Conservation (phyloP, 1,140 invertebrate species). For the Aphaenogaster floridana region DNA sequence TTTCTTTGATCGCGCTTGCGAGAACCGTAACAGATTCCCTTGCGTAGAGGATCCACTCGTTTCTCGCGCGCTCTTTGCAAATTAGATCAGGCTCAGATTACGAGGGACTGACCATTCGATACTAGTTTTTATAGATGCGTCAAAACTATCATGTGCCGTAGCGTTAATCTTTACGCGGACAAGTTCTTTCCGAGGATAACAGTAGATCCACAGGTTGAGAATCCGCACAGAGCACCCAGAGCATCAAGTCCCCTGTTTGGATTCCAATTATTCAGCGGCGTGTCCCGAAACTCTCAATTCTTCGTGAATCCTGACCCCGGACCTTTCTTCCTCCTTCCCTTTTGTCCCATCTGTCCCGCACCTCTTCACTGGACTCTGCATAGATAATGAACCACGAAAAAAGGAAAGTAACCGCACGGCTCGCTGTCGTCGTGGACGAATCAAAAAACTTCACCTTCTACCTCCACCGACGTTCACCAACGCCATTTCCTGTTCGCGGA, state of each 20-base stretch:
- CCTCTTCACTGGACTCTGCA: conserved; percentile 36
- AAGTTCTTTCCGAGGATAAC: background rate
- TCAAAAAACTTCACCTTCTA: conserved; percentile 68
- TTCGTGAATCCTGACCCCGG: conserved; percentile 56
- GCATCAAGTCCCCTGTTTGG: conserved; percentile 59
- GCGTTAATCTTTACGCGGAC: background rate
- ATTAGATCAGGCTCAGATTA: conserved; percentile 27
- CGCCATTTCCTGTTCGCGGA: conserved; percentile 76
- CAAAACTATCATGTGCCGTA: background rate
- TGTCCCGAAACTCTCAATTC: conserved; percentile 69
- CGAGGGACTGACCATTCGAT: background rate
- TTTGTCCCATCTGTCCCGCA: background rate
- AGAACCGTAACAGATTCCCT: conserved; percentile 48
- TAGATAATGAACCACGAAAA: conserved; percentile 63
- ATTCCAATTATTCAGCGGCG: conserved; percentile 72
- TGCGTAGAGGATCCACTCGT: background rate
- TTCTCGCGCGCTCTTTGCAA: conserved; percentile 20
- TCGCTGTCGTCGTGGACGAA: conserved; percentile 1
- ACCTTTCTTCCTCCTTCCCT: conserved; percentile 5
- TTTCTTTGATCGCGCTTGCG: conserved; percentile 37
- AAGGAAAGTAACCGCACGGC: conserved; percentile 28
- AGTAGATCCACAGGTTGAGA: conserved; percentile 63
- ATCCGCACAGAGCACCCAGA: conserved; percentile 37
- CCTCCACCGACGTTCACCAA: conserved; percentile 67
- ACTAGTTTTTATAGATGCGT: conserved; percentile 1